Evolutionary conservation across 2,888 invertebrate genomes (phyloP).

Genomic region (Drosophila tanythrix): DNA sequence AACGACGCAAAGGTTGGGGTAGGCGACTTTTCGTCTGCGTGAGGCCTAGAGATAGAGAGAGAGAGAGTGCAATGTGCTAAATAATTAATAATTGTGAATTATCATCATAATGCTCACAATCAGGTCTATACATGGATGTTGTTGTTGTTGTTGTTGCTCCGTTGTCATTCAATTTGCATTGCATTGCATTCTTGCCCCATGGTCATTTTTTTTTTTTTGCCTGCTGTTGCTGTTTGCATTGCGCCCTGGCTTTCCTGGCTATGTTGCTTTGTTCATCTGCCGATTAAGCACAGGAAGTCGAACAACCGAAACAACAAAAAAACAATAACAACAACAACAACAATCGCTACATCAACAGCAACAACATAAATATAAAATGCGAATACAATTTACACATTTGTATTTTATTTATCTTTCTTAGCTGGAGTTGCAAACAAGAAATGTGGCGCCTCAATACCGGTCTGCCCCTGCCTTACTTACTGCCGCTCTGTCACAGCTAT

Average conservation of each 20-base stretch:
- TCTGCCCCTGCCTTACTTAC: background rate
- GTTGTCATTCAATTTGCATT: constrained; percentile 55
- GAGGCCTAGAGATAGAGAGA: background rate
- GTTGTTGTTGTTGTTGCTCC: constrained; percentile 6
- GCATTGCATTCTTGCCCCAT: constrained; percentile 57
- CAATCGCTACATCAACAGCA: background rate
- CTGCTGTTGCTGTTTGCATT: constrained; percentile 8
- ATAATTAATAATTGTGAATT: constrained; percentile 49
- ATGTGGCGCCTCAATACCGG: background rate
- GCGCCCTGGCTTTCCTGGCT: constrained; percentile 52
- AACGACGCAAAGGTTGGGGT: constrained; percentile 65
- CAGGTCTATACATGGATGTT: background rate
- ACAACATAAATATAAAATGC: background rate
- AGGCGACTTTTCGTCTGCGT: constrained; percentile 48
- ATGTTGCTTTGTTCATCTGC: constrained; percentile 64
- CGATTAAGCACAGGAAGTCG: constrained; percentile 57
- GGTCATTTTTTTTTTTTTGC: constrained; percentile 33
- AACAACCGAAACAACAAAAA: constrained; percentile 8
- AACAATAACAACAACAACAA: background rate
- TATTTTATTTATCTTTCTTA: background rate
- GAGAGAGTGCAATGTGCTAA: constrained; percentile 41
- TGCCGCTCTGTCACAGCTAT: constrained; percentile 22
- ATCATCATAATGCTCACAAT: background rate
- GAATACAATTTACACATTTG: background rate
- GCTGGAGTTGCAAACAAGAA: background rate